Evolutionary conservation across 2,113 vertebrate genomes (phyloP), one percentile per base, ranked within the genome.

Genomic region (Labeo rohita): DNA sequence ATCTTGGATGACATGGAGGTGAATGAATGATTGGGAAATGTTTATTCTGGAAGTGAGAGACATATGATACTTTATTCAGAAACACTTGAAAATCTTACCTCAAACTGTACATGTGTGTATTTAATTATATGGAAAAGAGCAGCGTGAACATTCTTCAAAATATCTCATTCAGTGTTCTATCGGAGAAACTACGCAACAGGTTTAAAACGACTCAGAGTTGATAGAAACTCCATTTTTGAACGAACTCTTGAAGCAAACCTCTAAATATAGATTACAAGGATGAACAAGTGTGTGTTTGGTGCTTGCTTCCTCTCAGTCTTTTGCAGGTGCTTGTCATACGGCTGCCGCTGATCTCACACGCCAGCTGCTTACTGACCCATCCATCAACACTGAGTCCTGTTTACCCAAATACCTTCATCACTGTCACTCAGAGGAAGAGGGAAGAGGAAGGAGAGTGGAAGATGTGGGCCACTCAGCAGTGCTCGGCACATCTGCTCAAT

Each of bases 381-480:
- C 63, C 63, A 50, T 82, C 80, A 83, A 18, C 49, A 59, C 49
- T 10, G 68, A 84, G 68, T 72, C 68, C 68, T 84, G 81, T 84
- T 84, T 84, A 72, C 81, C 36, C 34, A 28, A 84, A 84, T 73
- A 52, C 66, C 68, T 84, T 84, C 81, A 84, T 84, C 34, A 84
- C 50, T 73, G 81, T 84, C 81, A 84, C 68, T 84, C 81, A 73
- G 81, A 84, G 81, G 81, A 83, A 83, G 66, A 73, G 66, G 34
- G 34, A 72, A 83, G 68, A 45, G 81, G 81, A 84, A 84, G 36
- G 65, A 73, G 81, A 73, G 68, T 56, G 81, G 81, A 84, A 84
- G 68, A 84, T 84, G 50, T 84, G 81, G 81, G 66, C 68, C 68
- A 84, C 68, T 83, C 81, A 84, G 81, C 81, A 83, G 81, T 70